Base-by-base conservation (phyloP, 2,888 invertebrate genomes). In the Dilophus febrilis region DNA sequence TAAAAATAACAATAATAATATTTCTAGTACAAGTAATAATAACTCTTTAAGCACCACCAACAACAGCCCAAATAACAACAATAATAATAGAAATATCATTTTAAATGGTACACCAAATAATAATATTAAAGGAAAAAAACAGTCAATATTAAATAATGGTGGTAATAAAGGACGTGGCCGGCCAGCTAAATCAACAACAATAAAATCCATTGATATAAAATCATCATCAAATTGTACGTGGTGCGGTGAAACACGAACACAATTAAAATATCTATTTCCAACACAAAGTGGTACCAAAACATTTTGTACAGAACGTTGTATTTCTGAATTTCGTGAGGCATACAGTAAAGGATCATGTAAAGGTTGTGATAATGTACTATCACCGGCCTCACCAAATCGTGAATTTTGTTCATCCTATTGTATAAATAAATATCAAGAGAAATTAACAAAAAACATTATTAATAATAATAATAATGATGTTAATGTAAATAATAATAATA, bases 251-350 rank as follows among this genome's bases (percentile, higher is more conserved):
- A 77, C 74, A 44, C 84, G 83, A 62, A 74, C 79, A 46, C 78
- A 82, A 3, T 59, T 90, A 39, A 86, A 85, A 56, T 90, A 87
- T 62, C 83, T 88, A 26, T 64, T 86, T 46, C 90, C 88, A 10
- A 82, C 82, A 3, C 83, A 83, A 53, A 81, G 84, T 57, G 86
- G 86, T 11, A 88, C 86, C 54, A 37, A 88, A 87, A 88, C 88
- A 56, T 91, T 90, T 60, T 91, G 90, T 61, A 87, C 90, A 1
- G 86, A 87, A 61, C 80, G 78, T 26, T 91, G 90, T 63, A 70
- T 90, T 35, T 77, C 82, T 2, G 86, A 87, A 64, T 90, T 87
- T 58, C 74, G 88, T 39, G 86, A 86, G 58, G 86, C 86, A 2
- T 85, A 85, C 52, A 77, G 78, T 51, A 83, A 87, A 65, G 87